These are phyloP conservation scores for Xylocopa sonorina DNA, from an alignment of 1,140 invertebrate species.

Conservation along the genomic window DNA sequence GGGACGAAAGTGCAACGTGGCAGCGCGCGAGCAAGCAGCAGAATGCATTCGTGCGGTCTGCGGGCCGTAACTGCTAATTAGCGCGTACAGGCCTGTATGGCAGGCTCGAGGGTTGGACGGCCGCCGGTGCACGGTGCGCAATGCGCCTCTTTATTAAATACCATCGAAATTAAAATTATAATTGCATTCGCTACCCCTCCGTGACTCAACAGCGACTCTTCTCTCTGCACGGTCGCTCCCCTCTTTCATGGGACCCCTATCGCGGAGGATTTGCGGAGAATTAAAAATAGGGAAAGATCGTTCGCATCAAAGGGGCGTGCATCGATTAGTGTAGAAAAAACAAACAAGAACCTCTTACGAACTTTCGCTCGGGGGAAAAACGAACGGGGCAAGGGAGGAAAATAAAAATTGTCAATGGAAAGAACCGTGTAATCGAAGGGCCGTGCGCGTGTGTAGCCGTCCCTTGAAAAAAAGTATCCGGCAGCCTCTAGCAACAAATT, in stretches of 20 bases:
- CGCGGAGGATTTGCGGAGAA: conserved; percentile 20
- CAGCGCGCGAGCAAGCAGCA: conserved; percentile 54
- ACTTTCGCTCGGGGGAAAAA: not conserved
- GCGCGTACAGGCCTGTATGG: conserved; percentile 70
- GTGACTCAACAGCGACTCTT: conserved; percentile 54
- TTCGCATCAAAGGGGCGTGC: not conserved
- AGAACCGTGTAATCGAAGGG: no score
- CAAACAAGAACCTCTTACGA: not conserved
- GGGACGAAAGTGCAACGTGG: conserved; percentile 59
- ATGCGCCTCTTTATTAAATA: conserved; percentile 81
- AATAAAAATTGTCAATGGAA: not conserved
- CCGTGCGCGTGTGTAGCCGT: no score
- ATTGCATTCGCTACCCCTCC: conserved; percentile 79
- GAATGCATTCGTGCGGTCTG: conserved; percentile 72
- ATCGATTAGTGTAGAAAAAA: not conserved
- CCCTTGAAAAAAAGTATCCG: no score
- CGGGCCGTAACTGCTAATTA: conserved; percentile 81
- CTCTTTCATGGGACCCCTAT: not conserved
- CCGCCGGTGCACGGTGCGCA: conserved; percentile 61
- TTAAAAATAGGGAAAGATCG: conserved; percentile 43
- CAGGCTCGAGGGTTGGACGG: conserved; percentile 64
- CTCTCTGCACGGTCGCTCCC: conserved; percentile 43
- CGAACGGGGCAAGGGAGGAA: not conserved
- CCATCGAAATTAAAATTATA: conserved; percentile 83
- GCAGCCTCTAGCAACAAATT: not conserved